Evolutionary conservation across 1,140 invertebrate genomes (phyloP).

Genomic region (Acromyrmex echinatior): DNA sequence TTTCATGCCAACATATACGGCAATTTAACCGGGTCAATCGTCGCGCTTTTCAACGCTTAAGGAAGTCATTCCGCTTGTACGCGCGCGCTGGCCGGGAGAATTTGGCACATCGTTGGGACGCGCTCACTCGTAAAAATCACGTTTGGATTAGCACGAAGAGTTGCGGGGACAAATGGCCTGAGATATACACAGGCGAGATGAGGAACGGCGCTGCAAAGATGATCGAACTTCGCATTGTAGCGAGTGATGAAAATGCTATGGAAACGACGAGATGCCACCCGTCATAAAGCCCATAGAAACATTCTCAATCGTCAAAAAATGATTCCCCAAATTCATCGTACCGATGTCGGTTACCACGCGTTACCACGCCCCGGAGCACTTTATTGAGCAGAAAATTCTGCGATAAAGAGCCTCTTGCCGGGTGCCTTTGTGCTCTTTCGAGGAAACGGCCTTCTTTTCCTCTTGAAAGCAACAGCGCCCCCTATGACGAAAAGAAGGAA

Average conservation of each 20-base stretch:
- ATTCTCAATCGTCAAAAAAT: slow-evolving; percentile 54
- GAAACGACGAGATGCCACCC: slow-evolving; percentile 24
- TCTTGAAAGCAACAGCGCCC: background rate
- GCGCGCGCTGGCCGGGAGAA: slow-evolving; percentile 34
- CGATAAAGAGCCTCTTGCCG: slow-evolving; percentile 82
- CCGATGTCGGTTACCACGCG: slow-evolving; percentile 25
- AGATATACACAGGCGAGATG: slow-evolving; percentile 31
- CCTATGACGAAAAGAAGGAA: background rate
- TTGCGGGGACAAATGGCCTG: slow-evolving; percentile 51
- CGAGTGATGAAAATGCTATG: slow-evolving; percentile 6
- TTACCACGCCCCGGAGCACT: slow-evolving; percentile 76
- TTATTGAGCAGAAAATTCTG: slow-evolving; percentile 85
- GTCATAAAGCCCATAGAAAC: slow-evolving; percentile 58
- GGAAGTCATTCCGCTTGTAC: slow-evolving; percentile 57
- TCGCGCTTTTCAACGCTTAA: slow-evolving; percentile 51
- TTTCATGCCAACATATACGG: slow-evolving; percentile 19
- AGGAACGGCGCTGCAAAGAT: slow-evolving; percentile 41
- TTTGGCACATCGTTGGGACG: slow-evolving; percentile 34
- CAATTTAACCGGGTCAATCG: slow-evolving; percentile 48
- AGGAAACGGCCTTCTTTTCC: slow-evolving; percentile 4
- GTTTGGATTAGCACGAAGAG: slow-evolving; percentile 63
- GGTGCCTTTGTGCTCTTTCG: slow-evolving; percentile 73
- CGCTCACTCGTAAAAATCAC: slow-evolving; percentile 58
- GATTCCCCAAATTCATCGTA: slow-evolving; percentile 46
- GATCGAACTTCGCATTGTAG: slow-evolving; percentile 45